phyloP scores from a whole-genome alignment of 2,888 invertebrate genomes.

The Adelphocoris suturalis region DNA sequence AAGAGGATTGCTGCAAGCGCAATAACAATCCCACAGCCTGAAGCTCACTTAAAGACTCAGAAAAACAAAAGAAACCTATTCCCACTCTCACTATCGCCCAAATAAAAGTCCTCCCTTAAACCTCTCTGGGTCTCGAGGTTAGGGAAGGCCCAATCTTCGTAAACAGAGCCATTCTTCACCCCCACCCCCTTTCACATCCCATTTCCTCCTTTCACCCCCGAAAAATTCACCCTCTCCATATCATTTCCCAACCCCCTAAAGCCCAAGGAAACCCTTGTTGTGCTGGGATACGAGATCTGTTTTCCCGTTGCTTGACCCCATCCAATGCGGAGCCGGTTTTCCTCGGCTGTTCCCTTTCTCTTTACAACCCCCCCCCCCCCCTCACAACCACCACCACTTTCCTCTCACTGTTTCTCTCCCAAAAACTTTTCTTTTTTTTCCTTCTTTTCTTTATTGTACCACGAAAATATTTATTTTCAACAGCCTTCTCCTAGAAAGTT shows the following conservation, averaged over 20 bases:
- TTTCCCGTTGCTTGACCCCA: constrained; percentile 36
- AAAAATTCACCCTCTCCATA: background rate
- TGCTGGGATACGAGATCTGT: background rate
- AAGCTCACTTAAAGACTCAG: no score
- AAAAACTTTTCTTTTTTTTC: background rate
- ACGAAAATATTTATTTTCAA: constrained; percentile 39
- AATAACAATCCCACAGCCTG: no score
- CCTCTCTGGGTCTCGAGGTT: background rate
- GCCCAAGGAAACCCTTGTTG: constrained; percentile 31
- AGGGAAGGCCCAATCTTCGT: background rate
- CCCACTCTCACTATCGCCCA: background rate
- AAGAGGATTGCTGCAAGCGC: no score
- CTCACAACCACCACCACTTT: background rate
- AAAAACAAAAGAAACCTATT: background rate
- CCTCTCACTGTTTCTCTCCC: background rate
- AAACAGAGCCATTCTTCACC: constrained; percentile 16
- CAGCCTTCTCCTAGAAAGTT: background rate
- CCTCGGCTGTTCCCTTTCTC: background rate
- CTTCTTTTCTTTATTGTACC: constrained; percentile 22
- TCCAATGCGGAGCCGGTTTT: constrained; percentile 33
- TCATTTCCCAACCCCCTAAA: background rate
- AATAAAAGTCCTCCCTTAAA: background rate
- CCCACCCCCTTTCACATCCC: background rate
- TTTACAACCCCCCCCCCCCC: background rate
- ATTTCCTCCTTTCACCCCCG: background rate